Percentiles rank a stretch among this genome's conserved stretches.
Conservation (phyloP, 2,113 vertebrate genomes). For the Clupea harengus region DNA sequence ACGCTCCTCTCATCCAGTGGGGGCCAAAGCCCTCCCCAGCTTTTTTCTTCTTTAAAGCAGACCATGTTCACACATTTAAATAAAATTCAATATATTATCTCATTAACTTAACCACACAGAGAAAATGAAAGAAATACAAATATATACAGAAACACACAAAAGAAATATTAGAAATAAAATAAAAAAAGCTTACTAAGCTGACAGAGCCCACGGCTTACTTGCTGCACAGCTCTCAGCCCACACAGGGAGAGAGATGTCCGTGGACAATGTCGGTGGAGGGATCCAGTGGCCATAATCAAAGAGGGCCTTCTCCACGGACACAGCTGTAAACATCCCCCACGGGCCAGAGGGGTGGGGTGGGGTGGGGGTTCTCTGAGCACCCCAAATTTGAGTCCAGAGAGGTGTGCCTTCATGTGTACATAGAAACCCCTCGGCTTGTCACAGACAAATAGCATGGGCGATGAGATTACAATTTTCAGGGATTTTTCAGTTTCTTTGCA, state of each 20-base stretch:
- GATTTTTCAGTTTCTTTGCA: background rate
- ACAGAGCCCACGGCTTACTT: slow-evolving; percentile 28
- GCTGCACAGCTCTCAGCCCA: slow-evolving; percentile 34
- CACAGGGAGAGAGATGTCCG: background rate
- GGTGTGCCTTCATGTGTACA: background rate
- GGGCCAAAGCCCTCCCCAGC: background rate
- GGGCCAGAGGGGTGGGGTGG: slow-evolving; percentile 7
- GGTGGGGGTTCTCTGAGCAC: background rate
- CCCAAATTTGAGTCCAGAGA: background rate
- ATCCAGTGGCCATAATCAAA: background rate
- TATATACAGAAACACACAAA: slow-evolving; percentile 32
- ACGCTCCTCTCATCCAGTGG: background rate
- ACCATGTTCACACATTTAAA: slow-evolving; percentile 39
- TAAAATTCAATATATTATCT: slow-evolving; percentile 53
- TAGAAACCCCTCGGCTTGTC: background rate
- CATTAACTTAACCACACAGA: slow-evolving; percentile 22
- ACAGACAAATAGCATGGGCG: background rate
- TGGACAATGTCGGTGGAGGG: background rate
- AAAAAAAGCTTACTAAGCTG: slow-evolving; percentile 35
- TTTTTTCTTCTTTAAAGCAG: background rate
- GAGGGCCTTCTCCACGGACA: background rate
- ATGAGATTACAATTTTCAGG: slow-evolving; percentile 14
- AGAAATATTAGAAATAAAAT: background rate
- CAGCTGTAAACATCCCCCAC: background rate
- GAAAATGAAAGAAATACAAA: slow-evolving; percentile 43